Evolutionary conservation across 1,140 invertebrate species (phyloP), one percentile per base, ranked within the genome.

Genomic region (Thalassaphorura encarpata): DNA sequence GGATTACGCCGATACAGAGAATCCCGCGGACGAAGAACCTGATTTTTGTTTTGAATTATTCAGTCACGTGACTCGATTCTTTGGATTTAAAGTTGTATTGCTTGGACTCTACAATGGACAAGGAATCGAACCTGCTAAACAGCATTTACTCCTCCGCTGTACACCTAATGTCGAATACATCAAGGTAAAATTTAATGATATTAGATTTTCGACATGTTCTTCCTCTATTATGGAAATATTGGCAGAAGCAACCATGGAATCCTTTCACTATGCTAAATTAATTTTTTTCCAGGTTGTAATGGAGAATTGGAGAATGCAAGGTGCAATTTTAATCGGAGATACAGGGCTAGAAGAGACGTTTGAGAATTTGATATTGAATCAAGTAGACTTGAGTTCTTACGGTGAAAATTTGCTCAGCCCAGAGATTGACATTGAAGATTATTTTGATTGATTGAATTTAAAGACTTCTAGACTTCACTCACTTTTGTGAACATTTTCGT

Each of bases 31-130:
- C n/a, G 21, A 36, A 11, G 54, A 67, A 1, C 60, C 75, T 74
- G 92, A 97, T 70, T 94, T 97, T 72, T 92, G 89, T 70, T 99
- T 99, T 75, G 95, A 99, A 74, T 69, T 98, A 18, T 99, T 99
- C 69, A 83, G 92, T 1, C 96, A 99, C 74, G 87, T 93, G 1
- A 99, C 96, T 3, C 83, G 80, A 59, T 87, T 99, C 67, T 98
- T 97, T 75, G 90, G 89, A 2, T 91, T 84, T 65, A 95, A 96
- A 76, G 89, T 97, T 31, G 81, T 98, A 2, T 73, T 99, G 23
- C 74, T 99, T 26, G 94, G 95, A 16, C 80, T 92, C 57, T 98
- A 83, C 69, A 97, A 98, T 78, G 94, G 86, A 0, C 93, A 97
- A 73, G 86, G 82, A 36, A 73, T 97, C 31, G 81, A 79, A 0